Evolutionary conservation across 2,888 invertebrate genomes (phyloP), one percentile per base, ranked within the genome.

Genomic region (Artemia sinica): DNA sequence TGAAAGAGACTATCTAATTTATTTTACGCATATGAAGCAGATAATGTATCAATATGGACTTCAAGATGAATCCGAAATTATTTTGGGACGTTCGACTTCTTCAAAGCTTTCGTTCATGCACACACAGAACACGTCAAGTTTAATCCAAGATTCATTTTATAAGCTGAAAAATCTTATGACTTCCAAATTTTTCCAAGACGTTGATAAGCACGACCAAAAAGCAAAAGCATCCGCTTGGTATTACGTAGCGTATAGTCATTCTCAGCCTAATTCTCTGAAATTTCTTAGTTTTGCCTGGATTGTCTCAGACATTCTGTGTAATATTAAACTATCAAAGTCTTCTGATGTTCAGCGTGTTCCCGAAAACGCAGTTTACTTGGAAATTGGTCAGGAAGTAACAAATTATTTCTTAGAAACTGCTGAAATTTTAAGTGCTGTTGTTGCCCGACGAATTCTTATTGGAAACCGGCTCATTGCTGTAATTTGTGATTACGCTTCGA

Each of bases 151-250:
- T n/a, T 48, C 67, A 8, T 67, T 49, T 49, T 50, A 50, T 14
- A 50, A 48, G 9, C 50, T 67, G 8, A 28, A 67, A 50, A 67
- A 49, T 9, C 12, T 49, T n/a, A 49, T 67, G 49, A 48, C 8
- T n/a, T 41, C 67, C 49, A 41, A 50, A 12, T 67, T 67, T 11
- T 49, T 49, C 8, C 12, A 67, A 13, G 50, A n/a, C 12, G 10
- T 12, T 66, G n/a, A 49, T n/a, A 66, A 48, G 9, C 9, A 12
- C 12, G 48, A 18, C 14, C 8, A n/a, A 50, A 67, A 67, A 49
- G 67, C 67, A 41, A 18, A 48, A 67, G 67, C 67, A 12, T 67
- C 49, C n/a, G 67, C 49, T 11, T 67, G 67, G 67, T 67, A 67
- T 12, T 18, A 67, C 67, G 67, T 49, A 49, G 67, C 67, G 12